These are phyloP conservation scores for Protophormia terraenovae DNA, from an alignment of 2,888 invertebrate genomes.

Conservation along the genomic window DNA sequence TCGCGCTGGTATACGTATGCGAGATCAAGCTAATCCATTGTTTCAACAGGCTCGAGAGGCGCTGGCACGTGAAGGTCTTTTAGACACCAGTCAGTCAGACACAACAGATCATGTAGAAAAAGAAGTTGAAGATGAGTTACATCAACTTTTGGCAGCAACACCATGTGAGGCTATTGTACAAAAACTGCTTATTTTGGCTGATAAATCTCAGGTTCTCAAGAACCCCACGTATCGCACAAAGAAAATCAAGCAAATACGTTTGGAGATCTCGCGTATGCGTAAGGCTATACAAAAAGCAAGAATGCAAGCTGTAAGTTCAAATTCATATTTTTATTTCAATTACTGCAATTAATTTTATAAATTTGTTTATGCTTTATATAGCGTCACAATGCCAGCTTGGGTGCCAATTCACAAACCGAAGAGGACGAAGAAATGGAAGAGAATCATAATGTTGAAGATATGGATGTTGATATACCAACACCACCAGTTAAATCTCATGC, in stretches of 20 bases:
- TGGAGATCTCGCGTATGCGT: constrained; percentile 84
- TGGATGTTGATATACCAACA: constrained; percentile 63
- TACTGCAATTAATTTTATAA: not conserved
- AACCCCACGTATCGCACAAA: constrained; percentile 84
- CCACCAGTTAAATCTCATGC: constrained; percentile 50
- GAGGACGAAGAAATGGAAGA: constrained; percentile 74
- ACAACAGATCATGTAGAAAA: constrained; percentile 82
- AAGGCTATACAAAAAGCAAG: constrained; percentile 79
- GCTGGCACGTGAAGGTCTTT: constrained; percentile 81
- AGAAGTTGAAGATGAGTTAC: constrained; percentile 83
- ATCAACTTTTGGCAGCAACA: constrained; percentile 78
- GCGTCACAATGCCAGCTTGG: constrained; percentile 69
- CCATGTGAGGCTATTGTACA: constrained; percentile 78
- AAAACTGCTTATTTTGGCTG: constrained; percentile 84
- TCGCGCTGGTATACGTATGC: constrained; percentile 92
- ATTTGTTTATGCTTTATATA: constrained; percentile 29
- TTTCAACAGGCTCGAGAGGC: constrained; percentile 91
- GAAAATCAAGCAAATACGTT: constrained; percentile 83
- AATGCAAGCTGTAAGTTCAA: constrained; percentile 74
- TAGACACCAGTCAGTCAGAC: constrained; percentile 79
- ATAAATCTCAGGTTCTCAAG: constrained; percentile 84
- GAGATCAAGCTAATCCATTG: constrained; percentile 91
- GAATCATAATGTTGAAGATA: constrained; percentile 66
- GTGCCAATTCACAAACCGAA: constrained; percentile 76
- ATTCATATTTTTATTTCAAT: not conserved